phyloP scores from a whole-genome alignment of 2,797 vertebrate species.

The Acanthiza pusilla region DNA sequence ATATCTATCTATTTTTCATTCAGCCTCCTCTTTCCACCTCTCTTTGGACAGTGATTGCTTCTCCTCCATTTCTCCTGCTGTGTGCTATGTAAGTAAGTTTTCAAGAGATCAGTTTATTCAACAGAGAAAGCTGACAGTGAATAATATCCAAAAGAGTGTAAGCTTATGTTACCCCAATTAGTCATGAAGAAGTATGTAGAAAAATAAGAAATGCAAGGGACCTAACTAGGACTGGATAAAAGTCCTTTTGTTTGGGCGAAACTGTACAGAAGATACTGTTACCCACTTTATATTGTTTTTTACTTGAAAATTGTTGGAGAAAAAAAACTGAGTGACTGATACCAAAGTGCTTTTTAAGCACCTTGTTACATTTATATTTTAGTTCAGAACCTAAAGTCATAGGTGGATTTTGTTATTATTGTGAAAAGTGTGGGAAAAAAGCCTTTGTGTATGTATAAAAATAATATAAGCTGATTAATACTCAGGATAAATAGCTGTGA shows the following conservation, averaged over 20 bases:
- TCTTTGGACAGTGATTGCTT: slow-evolving; percentile 41
- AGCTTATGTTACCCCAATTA: slow-evolving; percentile 40
- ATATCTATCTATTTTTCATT: slow-evolving; percentile 53
- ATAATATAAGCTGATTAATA: not conserved
- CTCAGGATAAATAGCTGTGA: not conserved
- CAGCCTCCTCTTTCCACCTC: slow-evolving; percentile 5
- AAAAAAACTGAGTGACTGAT: not conserved
- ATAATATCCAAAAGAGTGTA: slow-evolving; percentile 23
- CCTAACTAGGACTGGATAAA: not conserved
- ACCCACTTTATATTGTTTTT: not conserved
- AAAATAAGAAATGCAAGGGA: slow-evolving; percentile 25
- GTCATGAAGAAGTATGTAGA: slow-evolving; percentile 15
- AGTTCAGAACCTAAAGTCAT: not conserved
- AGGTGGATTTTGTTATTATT: not conserved
- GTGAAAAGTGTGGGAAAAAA: not conserved
- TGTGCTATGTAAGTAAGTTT: slow-evolving; percentile 44
- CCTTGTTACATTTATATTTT: not conserved
- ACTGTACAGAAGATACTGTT: not conserved
- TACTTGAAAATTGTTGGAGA: not conserved
- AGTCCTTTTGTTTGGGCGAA: not conserved
- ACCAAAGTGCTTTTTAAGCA: not conserved
- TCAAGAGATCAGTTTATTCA: slow-evolving; percentile 29
- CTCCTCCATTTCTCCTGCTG: slow-evolving; percentile 37
- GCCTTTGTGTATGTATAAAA: not conserved
- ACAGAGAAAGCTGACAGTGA: slow-evolving; percentile 27